Base-by-base conservation (phyloP, 2,797 vertebrate genomes). In the Helarctos malayanus region DNA sequence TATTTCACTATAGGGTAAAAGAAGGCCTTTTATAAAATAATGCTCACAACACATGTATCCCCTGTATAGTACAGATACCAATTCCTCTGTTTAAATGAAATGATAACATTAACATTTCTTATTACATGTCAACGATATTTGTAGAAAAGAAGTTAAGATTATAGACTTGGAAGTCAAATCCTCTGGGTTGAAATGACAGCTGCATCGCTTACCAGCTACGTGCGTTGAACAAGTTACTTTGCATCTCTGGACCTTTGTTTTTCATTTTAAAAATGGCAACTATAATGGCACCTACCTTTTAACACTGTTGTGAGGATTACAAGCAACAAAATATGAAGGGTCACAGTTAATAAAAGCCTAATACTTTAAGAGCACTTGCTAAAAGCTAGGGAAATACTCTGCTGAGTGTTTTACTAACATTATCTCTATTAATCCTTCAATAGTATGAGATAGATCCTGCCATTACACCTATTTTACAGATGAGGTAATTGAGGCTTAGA, bases 401-500 rank as follows among this genome's bases (percentile, higher is more conserved):
- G 68, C 3, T 13, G 0, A 7, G 14, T 1, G 32, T 49, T 27
- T 73, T 29, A 6, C 6, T 32, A 4, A 47, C 3, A 0, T 52
- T 19, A 29, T 15, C 78, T 35, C 27, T n/a, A 21, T 27, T 49
- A 75, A 61, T 16, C 87, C 49, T 71, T 45, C 84, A 21, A 29
- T 29, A 18, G 19, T 18, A 38, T 13, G 23, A 54, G 78, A 47
- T 15, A 76, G 69, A 13, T 25, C 69, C 38, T 56, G 1, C 91
- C 68, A 56, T 83, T 65, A 71, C 0, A 4, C 41, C 75, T 52
- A 5, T 54, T 84, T 79, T 68, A 65, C 75, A 45, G 83, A 59
- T 81, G 94, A 94, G 57, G 35, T 97, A 27, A 95, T 78, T 69
- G 65, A 94, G 71, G 21, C 85, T 85, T 45, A 71, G n/a, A 75